Conservation (phyloP, 2,888 invertebrate genomes). For the Prosapia bicincta region DNA sequence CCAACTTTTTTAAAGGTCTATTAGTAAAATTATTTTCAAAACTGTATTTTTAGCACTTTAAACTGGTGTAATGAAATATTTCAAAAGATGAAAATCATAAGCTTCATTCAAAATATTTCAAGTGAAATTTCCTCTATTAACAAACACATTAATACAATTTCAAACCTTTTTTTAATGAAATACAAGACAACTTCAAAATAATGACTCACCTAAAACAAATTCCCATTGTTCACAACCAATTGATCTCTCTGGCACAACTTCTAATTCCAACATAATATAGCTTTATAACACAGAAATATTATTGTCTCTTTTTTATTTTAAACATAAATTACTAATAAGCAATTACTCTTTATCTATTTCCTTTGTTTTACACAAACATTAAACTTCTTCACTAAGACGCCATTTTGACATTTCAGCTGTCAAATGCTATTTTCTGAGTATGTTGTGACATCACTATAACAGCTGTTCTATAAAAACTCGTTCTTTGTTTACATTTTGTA, state of each 20-base stretch:
- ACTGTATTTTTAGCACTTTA: too few species aligned
- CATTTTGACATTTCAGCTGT: slow-evolving; percentile 48
- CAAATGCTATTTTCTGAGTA: slow-evolving; percentile 6
- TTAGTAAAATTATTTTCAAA: too few species aligned
- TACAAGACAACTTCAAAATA: slow-evolving; percentile 26
- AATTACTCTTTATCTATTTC: background rate
- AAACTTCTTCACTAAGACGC: slow-evolving; percentile 12
- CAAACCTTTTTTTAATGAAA: slow-evolving; percentile 15
- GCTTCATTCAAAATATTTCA: too few species aligned
- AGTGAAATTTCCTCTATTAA: too few species aligned
- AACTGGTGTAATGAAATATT: too few species aligned
- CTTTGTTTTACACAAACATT: slow-evolving; percentile 15
- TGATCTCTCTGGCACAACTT: slow-evolving; percentile 93
- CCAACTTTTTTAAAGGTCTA: too few species aligned
- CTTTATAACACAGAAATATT: background rate
- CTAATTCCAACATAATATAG: slow-evolving; percentile 84
- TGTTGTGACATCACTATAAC: slow-evolving; percentile 14
- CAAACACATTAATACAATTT: too few species aligned
- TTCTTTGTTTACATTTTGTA: background rate
- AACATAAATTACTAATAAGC: background rate
- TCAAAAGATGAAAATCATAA: too few species aligned
- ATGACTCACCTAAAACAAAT: slow-evolving; percentile 84
- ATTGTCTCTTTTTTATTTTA: too few species aligned
- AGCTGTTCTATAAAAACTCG: slow-evolving; percentile 7
- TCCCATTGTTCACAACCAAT: slow-evolving; percentile 98